Percentiles rank a stretch among this genome's conserved stretches.
Evolutionary conservation across 1,140 invertebrate genomes (phyloP).

Genomic region (Penaeus indicus): DNA sequence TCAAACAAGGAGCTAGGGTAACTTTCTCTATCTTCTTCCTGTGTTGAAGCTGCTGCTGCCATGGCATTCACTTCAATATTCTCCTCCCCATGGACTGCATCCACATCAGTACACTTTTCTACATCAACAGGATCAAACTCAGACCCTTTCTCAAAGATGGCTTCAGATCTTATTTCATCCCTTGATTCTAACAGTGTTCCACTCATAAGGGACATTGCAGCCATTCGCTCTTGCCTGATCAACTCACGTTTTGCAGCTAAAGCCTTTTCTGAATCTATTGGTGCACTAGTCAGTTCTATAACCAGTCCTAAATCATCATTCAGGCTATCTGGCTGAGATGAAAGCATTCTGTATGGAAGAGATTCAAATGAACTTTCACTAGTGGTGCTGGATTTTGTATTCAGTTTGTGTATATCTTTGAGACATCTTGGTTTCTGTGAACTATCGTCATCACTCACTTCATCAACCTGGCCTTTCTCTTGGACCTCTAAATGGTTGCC

Average conservation of each 20-base stretch:
- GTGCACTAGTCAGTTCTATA: slow-evolving; percentile 46
- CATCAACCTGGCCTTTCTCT: background rate
- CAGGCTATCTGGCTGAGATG: slow-evolving; percentile 52
- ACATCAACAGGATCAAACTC: background rate
- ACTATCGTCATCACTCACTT: slow-evolving; percentile 5
- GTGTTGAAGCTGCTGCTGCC: background rate
- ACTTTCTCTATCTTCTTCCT: background rate
- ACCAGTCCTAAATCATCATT: slow-evolving; percentile 37
- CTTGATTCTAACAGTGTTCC: slow-evolving; percentile 20
- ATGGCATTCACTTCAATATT: too few species aligned
- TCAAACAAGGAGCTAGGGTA: slow-evolving; percentile 36
- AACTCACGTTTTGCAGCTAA: slow-evolving; percentile 44
- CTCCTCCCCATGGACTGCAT: background rate
- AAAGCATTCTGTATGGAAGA: slow-evolving; percentile 50
- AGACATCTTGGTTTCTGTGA: slow-evolving; percentile 42
- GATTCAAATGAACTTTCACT: slow-evolving; percentile 61
- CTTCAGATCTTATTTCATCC: slow-evolving; percentile 2
- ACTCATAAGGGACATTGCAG: slow-evolving; percentile 48
- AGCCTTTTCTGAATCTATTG: slow-evolving; percentile 37
- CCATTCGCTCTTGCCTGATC: slow-evolving; percentile 45
- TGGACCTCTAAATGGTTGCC: background rate
- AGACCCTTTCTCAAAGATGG: background rate
- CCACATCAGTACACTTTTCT: background rate
- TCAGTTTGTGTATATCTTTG: slow-evolving; percentile 48
- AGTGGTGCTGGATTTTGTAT: slow-evolving; percentile 58